Percentiles rank a stretch among this genome's conserved stretches.
Evolutionary conservation across 2,888 invertebrate species (phyloP).

Genomic region (Cremastobaeus sp.): DNA sequence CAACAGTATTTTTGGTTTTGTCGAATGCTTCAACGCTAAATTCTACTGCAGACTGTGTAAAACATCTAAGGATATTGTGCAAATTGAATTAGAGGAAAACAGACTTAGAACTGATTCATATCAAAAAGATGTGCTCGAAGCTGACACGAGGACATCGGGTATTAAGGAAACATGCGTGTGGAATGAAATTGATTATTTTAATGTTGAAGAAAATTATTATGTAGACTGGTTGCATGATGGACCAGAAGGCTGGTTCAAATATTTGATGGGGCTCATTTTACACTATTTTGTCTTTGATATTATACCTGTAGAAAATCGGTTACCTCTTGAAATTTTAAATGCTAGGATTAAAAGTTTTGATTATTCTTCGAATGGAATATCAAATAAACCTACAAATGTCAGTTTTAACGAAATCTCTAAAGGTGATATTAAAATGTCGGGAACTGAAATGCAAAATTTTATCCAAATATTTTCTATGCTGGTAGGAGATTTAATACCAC

Average conservation of each 20-base stretch:
- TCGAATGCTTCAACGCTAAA: not conserved
- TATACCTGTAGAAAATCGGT: not conserved
- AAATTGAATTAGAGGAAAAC: too few species aligned
- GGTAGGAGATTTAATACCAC: conserved; percentile 34
- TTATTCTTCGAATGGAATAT: not conserved
- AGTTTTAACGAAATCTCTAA: conserved; percentile 17
- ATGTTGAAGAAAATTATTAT: conserved; percentile 1
- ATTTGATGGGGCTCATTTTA: conserved; percentile 5
- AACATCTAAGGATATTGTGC: too few species aligned
- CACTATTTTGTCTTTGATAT: conserved; percentile 13
- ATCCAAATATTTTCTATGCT: conserved; percentile 40
- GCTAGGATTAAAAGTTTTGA: not conserved
- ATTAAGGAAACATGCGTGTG: too few species aligned
- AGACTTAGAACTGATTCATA: too few species aligned
- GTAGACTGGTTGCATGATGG: too few species aligned
- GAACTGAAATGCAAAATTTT: conserved; percentile 52
- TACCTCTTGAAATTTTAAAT: conserved; percentile 1
- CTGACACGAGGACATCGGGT: too few species aligned
- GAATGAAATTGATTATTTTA: conserved; percentile 10
- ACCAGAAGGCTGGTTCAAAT: conserved; percentile 35
- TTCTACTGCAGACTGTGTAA: conserved; percentile 7
- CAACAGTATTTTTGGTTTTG: conserved; percentile 5
- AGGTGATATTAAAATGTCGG: conserved; percentile 40
- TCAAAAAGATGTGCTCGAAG: too few species aligned
- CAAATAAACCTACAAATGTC: conserved; percentile 30